Base-by-base conservation (phyloP, 2,113 vertebrate genomes). In the Dasyornis broadbenti region DNA sequence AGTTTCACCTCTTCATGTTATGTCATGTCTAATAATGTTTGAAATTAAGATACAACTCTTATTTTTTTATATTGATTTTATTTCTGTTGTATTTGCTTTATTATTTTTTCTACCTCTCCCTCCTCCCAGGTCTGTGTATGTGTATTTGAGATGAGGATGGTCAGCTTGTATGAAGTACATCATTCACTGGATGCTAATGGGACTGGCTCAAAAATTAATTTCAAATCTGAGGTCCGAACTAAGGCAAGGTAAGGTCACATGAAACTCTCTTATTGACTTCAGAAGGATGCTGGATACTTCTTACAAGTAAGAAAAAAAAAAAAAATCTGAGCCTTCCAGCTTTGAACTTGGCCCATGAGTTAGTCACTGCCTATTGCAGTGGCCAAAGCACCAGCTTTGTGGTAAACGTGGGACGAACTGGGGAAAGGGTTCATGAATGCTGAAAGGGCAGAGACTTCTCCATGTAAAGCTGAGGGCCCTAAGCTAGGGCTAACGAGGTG, bases 361-460 rank as follows among this genome's bases (percentile, higher is more conserved):
- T 70, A 66, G 31, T 72, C 78, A 65, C 13, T 44, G 30, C 2
- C 1, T 47, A 17, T 26, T 60, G 39, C 45, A 69, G 42, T 28
- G 21, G 42, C 31, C 2, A 3, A 54, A 91, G n/a, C 49, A 40
- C 28, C 73, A 82, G 49, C 28, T 61, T 44, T 23, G 1, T 31
- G 47, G n/a, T 31, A 33, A 69, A 45, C 0, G 0, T 59, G 64
- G 26, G 49, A 64, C 0, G 0, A 82, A 47, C 26, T 5, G 12
- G 42, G 78, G 30, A 89, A 89, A 73, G 54, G 42, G 22, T 40
- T 93, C 39, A 30, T 1, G 7, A 86, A n/a, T 44, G 24, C 50
- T 49, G 60, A 86, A 52, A 39, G 31, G 30, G 30, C 80, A 89
- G 47, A 27, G 33, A 66, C 35, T 59, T 66, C 42, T 92, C 59